Percentiles rank a stretch among this genome's conserved stretches.
These are phyloP conservation scores for Aphaenogaster ashmeadi DNA, from an alignment of 1,140 invertebrate genomes.

Conservation along the genomic window DNA sequence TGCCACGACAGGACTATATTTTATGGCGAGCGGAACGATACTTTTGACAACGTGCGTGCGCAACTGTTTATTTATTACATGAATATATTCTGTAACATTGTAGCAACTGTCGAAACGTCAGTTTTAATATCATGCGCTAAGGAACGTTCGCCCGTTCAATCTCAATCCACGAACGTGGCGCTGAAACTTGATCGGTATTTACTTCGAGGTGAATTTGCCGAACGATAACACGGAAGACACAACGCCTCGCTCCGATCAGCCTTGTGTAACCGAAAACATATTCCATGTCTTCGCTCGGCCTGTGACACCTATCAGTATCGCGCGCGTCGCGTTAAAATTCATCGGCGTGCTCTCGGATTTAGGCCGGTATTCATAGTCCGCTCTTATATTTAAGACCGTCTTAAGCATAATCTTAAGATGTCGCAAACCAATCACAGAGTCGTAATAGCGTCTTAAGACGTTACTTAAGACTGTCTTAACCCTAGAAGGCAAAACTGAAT, in stretches of 20 bases:
- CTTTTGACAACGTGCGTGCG: neutral
- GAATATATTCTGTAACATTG: neutral
- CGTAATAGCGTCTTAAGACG: too few species aligned
- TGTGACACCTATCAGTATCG: slow-evolving; percentile 69
- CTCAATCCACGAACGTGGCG: neutral
- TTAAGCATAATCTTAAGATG: too few species aligned
- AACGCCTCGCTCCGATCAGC: neutral
- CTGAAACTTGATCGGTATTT: neutral
- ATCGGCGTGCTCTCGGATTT: slow-evolving; percentile 47
- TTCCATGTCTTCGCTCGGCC: neutral
- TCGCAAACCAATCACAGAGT: too few species aligned
- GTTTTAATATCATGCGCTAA: neutral
- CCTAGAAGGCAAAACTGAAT: too few species aligned
- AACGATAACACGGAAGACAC: neutral
- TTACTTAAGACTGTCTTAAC: too few species aligned
- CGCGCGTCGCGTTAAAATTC: slow-evolving; percentile 67
- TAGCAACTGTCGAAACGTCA: neutral
- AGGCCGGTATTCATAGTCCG: neutral
- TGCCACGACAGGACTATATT: neutral
- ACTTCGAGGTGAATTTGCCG: neutral
- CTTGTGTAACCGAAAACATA: slow-evolving; percentile 19
- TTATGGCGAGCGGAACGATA: neutral
- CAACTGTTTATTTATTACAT: neutral
- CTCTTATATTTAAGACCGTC: too few species aligned
- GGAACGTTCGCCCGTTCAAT: neutral